Evolutionary conservation across 2,888 invertebrate genomes (phyloP).

Genomic region (Petrolisthes manimaculis): DNA sequence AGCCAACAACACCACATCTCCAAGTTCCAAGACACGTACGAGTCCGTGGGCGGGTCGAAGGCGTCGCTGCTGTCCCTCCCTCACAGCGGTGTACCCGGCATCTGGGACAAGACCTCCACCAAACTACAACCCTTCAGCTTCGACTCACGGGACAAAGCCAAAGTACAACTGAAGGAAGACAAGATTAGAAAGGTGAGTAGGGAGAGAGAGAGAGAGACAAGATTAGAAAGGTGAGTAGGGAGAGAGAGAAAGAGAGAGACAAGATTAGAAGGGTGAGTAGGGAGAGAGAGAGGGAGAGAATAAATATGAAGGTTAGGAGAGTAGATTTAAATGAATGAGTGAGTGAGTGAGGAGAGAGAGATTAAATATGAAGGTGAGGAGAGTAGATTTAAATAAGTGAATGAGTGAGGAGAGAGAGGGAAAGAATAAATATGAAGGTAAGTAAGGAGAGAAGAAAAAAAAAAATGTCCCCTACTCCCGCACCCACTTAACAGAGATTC

Average conservation of each 20-base stretch:
- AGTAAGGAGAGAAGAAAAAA: neutral
- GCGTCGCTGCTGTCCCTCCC: conserved; percentile 43
- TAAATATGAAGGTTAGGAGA: neutral
- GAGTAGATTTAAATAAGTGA: neutral
- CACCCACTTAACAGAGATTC: too few species aligned
- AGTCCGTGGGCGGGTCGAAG: conserved; percentile 60
- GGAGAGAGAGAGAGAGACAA: neutral
- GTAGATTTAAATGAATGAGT: neutral
- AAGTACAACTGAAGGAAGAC: conserved; percentile 75
- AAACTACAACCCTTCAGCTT: conserved; percentile 77
- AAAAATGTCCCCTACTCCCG: too few species aligned
- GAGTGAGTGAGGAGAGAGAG: conserved; percentile 9
- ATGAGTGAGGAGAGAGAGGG: too few species aligned
- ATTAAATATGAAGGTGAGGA: neutral
- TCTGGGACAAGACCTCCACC: conserved; percentile 61
- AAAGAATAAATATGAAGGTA: too few species aligned
- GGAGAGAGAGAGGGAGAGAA: neutral
- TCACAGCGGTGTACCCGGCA: conserved; percentile 4
- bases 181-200: conserved; percentile 73
- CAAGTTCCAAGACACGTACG: conserved; percentile 30
- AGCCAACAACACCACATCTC: too few species aligned
- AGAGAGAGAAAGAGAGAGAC: neutral
- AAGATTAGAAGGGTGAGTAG: neutral
- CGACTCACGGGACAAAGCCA: conserved; percentile 76
- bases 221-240: conserved; percentile 71